These are phyloP conservation scores for Psittacula echo DNA, from an alignment of 2,797 vertebrate genomes.

Conservation along the genomic window DNA sequence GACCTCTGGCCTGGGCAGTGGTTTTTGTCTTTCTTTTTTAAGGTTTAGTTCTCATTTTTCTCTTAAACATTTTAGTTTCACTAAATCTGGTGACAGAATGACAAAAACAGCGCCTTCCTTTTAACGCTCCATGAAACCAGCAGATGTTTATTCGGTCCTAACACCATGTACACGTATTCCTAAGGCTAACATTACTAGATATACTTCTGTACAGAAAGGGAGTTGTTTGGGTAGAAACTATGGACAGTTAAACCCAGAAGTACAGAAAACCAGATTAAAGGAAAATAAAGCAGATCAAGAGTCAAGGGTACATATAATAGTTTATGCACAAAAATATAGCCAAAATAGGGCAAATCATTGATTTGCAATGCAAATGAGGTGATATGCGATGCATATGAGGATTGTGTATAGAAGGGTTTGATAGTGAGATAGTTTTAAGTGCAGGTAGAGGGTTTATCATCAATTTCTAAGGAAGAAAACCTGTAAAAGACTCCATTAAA, in stretches of 20 bases:
- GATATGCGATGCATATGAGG: too few species aligned
- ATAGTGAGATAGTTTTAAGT: background rate
- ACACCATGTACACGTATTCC: background rate
- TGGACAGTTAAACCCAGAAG: background rate
- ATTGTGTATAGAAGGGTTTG: background rate
- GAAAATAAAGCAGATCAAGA: background rate
- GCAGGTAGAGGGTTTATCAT: background rate
- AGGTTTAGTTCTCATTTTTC: conserved; percentile 25
- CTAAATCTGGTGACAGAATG: background rate
- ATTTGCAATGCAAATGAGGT: too few species aligned
- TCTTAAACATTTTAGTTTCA: background rate
- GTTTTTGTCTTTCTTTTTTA: background rate
- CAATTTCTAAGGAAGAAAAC: background rate
- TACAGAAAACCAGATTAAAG: background rate
- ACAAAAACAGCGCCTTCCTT: background rate
- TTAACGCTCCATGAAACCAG: background rate
- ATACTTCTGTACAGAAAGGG: background rate
- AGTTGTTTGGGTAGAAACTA: background rate
- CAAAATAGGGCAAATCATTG: background rate
- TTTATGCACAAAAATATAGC: background rate
- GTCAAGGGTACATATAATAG: background rate
- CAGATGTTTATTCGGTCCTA: background rate
- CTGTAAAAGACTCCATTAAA: background rate
- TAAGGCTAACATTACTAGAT: background rate
- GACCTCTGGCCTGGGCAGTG: background rate